Base-by-base conservation (phyloP, 2,888 invertebrate genomes). In the Eupithecia tripunctaria region DNA sequence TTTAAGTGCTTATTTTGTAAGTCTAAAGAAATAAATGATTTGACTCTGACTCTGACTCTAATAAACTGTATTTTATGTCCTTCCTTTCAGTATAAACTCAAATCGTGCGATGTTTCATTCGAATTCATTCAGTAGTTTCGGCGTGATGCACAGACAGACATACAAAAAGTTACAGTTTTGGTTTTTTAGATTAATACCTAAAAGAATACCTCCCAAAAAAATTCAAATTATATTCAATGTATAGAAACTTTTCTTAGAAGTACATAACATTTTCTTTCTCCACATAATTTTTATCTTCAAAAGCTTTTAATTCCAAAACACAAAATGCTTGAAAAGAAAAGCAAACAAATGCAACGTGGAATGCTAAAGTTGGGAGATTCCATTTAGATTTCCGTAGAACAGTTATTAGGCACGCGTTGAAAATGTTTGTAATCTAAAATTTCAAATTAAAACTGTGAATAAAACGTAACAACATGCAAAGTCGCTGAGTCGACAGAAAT, bases 371-470 rank as follows among this genome's bases (percentile, higher is more conserved):
- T 25, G 56, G 51, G 14, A 25, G 56, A 56, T 56, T 21, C 14
- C 56, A 56, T 56, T 56, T 25, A 25, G 56, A 25, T 56, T 56
- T 56, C 56, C 56, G 56, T 56, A 56, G 56, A 25, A n/a, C n/a
- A n/a, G n/a, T n/a, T n/a, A n/a, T 56, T 25, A 56, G 25, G 56
- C 56, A 56, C 56, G 56, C 56, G 56, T 56, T 56, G 56, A 25
- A 56, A 56, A 56, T 56, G 56, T 56, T 56, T 56, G 25, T 12
- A 25, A 56, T 56, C 56, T 56, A 21, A 56, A 56, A 25, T 56
- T 51, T 83, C 79, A 80, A 80, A 82, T 81, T 68, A 71, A 79
- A 81, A 83, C 82, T 81, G 79, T 78, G 80, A 80, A 73, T 79
- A 77, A 82, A 79, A 79, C 72, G 21, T 56, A 51, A 51, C 21